Evolutionary conservation across 2,888 invertebrate species (phyloP), one percentile per base, ranked within the genome.

Genomic region (Terebella lapidaria): DNA sequence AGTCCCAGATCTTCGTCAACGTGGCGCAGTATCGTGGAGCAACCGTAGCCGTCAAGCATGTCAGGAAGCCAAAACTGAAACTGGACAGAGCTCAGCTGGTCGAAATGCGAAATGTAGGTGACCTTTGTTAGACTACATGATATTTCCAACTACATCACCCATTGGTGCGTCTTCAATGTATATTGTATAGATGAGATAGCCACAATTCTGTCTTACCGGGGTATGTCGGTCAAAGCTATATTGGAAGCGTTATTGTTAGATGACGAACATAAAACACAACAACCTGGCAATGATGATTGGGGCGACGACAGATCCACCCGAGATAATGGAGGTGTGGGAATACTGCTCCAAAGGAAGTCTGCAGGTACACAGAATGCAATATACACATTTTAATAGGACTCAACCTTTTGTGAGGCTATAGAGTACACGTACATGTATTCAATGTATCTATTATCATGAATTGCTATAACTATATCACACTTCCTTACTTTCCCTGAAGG

Each of bases 341-440:
- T 74, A 74, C 62, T 76, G 76, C 57, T 65, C 61, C 46, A 75
- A 76, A 60, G 76, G 76, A 1, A 74, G 74, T 49, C 51, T 76
- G 18, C 69, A 75, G 56, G 62, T 62, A 55, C 18, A 5, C n/a
- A 35, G 10, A 35, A 35, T 35, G n/a, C 10, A 35, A n/a, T n/a
- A n/a, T n/a, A n/a, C n/a, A n/a, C n/a, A n/a, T n/a, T n/a, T n/a
- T n/a, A n/a, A n/a, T n/a, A n/a, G n/a, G n/a, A n/a, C n/a, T n/a
- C n/a, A n/a, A n/a, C n/a, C n/a, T n/a, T n/a, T n/a, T n/a, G n/a
- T n/a, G n/a, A n/a, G n/a, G n/a, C n/a, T n/a, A n/a, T n/a, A n/a
- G n/a, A n/a, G n/a, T n/a, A n/a, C n/a, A n/a, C n/a, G n/a, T n/a
- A n/a, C n/a, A n/a, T n/a, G n/a, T n/a, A n/a, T n/a, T n/a, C n/a